Base-by-base conservation (phyloP, 2,113 vertebrate species). In the Struthio camelus region DNA sequence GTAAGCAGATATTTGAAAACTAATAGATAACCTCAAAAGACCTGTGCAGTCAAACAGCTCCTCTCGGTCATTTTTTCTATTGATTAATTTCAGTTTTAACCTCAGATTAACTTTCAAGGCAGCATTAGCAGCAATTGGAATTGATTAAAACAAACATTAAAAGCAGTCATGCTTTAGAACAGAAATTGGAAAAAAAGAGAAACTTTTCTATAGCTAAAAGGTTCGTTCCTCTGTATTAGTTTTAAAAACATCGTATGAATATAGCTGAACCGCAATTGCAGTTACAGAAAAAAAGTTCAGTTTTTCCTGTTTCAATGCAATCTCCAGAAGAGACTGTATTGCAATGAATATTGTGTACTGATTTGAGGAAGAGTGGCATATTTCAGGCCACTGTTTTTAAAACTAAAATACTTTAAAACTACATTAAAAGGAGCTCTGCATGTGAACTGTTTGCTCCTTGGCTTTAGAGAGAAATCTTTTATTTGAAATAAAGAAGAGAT, bases 31-130 rank as follows among this genome's bases (percentile, higher is more conserved):
- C 27, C 38, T 80, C 58, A 62, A 30, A 17, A 62, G 42, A 38
- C 44, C 34, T 50, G 25, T 50, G 14, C 6, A 51, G n/a, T 59
- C 19, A 73, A 73, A 22, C 6, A 62, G 14, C 10, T 44, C 72
- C 50, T 40, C 28, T 81, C 28, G 30, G 10, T 10, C 16, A 2
- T 3, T 73, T 72, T 85, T 61, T 54, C 28, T 16, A 80, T 9
- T 27, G 32, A 83, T 69, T 80, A 80, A 73, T 16, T 73, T 90
- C 18, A 64, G 20, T 80, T 88, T 73, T 88, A 78, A 78, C 28
- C 28, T 71, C 44, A 75, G 23, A 75, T 71, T 87, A 89, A 79
- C 53, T 80, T 86, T 23, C 77, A 89, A 73, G 14, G 27, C 19
- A 83, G 64, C 76, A 73, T 73, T 28, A 85, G 16, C 34, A 88